Base-by-base conservation (phyloP, 1,140 invertebrate genomes). In the Drosophila asahinai region DNA sequence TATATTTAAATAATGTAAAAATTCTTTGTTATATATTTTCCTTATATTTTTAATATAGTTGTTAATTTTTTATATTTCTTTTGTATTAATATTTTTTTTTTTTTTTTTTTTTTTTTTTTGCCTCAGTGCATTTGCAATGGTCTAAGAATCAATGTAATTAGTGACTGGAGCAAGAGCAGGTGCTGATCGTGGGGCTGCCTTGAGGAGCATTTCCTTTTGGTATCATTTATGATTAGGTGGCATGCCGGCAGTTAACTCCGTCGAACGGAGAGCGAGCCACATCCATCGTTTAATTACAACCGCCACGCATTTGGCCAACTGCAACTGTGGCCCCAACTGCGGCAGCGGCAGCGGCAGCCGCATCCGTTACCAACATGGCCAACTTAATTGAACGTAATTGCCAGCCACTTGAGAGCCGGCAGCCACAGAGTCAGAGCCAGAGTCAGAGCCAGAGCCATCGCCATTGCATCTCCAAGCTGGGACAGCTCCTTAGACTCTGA, bases 121-220 rank as follows among this genome's bases (percentile, higher is more conserved):
- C n/a, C 38, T 5, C 40, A 43, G 33, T 30, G 54, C 33, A 51
- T 30, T 30, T 73, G 83, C 77, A 89, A 89, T 84, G 75, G 81
- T 76, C 86, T 90, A 79, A 90, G 84, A 90, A 90, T 90, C 84
- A 89, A 90, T 90, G 84, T 89, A 89, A 89, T 89, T 86, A 89
- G 86, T 71, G 86, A 30, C 59, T 75, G 36, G 17, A 19, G 45
- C 45, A 58, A 52, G 59, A 74, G 57, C 74, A 76, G 80, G 65
- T 83, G 76, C 67, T 55, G 73, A 63, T 77, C 64, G 49, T 25
- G 66, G 22, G 30, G 65, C 38, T 51, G 76, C 77, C 59, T 80
- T 76, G 80, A 87, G 57, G 75, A 81, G 84, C 83, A 87, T 87
- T 87, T 87, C 84, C 84, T 87, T 84, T 87, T 87, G 86, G 86